Evolutionary conservation across 2,888 invertebrate species (phyloP), one percentile per base, ranked within the genome.

Genomic region (Rhogogaster chlorosoma): DNA sequence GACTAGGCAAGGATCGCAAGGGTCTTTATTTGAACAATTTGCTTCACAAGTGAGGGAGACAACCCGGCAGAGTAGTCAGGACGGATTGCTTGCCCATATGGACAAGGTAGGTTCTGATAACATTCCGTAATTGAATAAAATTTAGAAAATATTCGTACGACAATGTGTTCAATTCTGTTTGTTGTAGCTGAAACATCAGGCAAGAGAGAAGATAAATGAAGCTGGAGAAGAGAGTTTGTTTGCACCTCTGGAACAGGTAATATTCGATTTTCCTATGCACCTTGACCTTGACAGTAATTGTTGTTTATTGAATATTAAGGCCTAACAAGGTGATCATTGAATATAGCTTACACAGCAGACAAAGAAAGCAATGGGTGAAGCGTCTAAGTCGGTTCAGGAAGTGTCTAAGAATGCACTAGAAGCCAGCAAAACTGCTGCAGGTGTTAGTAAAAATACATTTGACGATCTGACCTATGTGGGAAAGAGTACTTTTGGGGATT

Each of bases 401-500:
- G 98, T 97, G 0, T 97, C 97, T 0, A 98, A 98, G 91, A 96
- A 96, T 61, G 98, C 98, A 0, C 90, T 98, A 38, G 98, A 98
- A 94, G 97, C 97, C 0, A 97, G 97, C 86, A 98, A 97, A 92
- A 97, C 97, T 18, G 98, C 98, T 0, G 97, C 98, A 0, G 98
- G 97, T 9, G 98, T 97, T 12, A 97, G 98, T 90, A 97, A 97
- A 92, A 98, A 97, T 89, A 98, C 98, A 0, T 94, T 98, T 6
- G 98, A 98, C 86, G 98, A 98, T 92, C 94, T 98, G 36, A 97
- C 97, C 0, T 98, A 98, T 90, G 98, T 98, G 5, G 97, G 98
- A n/a, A 98, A 98, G 92, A 97, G 97, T 42, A 98, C 98, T 0
- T 94, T 98, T 67, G 98, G 98, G 0, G 98, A 98, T 93, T 94